phyloP scores from a whole-genome alignment of 1,140 invertebrate genomes.

The Drosophila auraria region DNA sequence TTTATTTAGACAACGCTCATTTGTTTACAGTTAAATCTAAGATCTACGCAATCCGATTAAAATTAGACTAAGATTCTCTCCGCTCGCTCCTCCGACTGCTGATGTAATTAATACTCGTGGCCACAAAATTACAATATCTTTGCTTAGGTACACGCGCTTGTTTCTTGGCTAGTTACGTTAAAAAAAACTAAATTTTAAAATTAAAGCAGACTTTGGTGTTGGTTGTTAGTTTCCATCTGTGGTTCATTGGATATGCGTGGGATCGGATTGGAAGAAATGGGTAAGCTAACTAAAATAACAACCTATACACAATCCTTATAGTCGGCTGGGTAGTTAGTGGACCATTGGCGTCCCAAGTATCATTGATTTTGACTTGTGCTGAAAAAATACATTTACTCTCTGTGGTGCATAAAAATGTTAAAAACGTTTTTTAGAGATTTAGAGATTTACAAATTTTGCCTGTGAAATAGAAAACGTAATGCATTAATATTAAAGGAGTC shows the following conservation, averaged over 20 bases:
- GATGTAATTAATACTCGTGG: slow-evolving; percentile 53
- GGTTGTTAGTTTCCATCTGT: slow-evolving; percentile 44
- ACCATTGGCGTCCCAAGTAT: slow-evolving; percentile 30
- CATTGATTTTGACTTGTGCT: slow-evolving; percentile 53
- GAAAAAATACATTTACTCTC: slow-evolving; percentile 63
- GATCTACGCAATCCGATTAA: slow-evolving; percentile 26
- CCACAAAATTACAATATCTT: slow-evolving; percentile 54
- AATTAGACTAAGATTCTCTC: slow-evolving; percentile 25
- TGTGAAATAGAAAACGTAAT: slow-evolving; percentile 62
- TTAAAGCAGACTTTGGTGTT: slow-evolving; percentile 69
- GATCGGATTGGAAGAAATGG: slow-evolving; percentile 14
- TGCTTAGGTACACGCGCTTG: slow-evolving; percentile 70
- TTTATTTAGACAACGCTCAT: slow-evolving; percentile 38
- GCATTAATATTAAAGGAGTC: slow-evolving; percentile 34
- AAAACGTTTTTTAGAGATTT: slow-evolving; percentile 62
- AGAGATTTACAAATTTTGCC: slow-evolving; percentile 77
- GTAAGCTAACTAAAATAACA: slow-evolving; percentile 54
- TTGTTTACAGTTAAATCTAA: slow-evolving; percentile 19
- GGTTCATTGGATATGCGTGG: slow-evolving; percentile 71
- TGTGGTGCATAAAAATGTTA: slow-evolving; percentile 70
- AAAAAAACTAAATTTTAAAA: slow-evolving; percentile 61
- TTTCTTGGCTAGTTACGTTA: slow-evolving; percentile 54
- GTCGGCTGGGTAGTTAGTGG: slow-evolving; percentile 34
- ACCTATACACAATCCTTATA: slow-evolving; percentile 59
- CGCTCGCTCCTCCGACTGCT: slow-evolving; percentile 11